Evolutionary conservation across 2,797 vertebrate genomes (phyloP), one percentile per base, ranked within the genome.

Genomic region (Poliocrania exsul): DNA sequence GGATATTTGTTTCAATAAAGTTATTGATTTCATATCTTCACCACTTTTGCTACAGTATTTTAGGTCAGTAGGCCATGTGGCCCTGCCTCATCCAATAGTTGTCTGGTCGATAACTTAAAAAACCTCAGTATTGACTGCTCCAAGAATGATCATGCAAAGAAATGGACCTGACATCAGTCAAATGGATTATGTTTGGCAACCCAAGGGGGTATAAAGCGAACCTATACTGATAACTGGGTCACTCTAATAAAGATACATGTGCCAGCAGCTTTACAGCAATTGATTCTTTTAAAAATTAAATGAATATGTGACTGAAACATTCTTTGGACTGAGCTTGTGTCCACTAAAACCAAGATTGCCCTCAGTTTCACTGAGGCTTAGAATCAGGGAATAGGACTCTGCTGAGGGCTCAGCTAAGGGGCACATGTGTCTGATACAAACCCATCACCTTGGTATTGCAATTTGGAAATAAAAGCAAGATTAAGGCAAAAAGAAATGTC

Each of bases 11-110:
- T 95, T 94, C 93, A 84, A 83, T 94, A 64, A 93, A 91, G 88
- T 79, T 88, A 97, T 94, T 95, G 96, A 96, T 96, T 97, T 95
- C 91, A 93, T 96, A 93, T 94, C 93, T 85, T 78, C 78, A 60
- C 91, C 86, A 87, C 78, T 95, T 95, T 83, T 87, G 86, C 79
- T 81, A 82, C 88, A 83, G 88, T 74, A 66, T 93, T 93, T 96
- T 95, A 88, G 93, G 94, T 97, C 94, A 86, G 67, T 8, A 93
- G 94, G 94, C 87, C 86, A 49, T 23, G 57, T 93, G 93, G 81
- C 92, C 92, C 88, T 94, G 94, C 93, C 95, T 95, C 86, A 90
- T 96, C 96, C 96, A 94, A 96, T 95, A 92, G 93, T 74, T 87
- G 50, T 18, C 65, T 82, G 92, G 88, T 95, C 92, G 0, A 96